Percentiles rank a stretch among this genome's conserved stretches.
phyloP scores from a whole-genome alignment of 2,797 vertebrate species.

The Scyliorhinus canicula region DNA sequence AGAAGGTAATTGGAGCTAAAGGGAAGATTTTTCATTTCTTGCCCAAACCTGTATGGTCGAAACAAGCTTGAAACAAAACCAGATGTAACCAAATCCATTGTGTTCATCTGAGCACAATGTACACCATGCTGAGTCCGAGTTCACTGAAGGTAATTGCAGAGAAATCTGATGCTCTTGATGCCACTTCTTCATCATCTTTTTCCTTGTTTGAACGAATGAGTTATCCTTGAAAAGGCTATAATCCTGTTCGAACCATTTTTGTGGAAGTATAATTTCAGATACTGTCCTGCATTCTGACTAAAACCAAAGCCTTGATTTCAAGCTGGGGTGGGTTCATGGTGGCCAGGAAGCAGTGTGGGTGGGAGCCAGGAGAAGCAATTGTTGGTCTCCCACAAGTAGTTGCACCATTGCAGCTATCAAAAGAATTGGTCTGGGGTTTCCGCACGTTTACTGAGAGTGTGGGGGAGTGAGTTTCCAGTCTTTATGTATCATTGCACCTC shows the following conservation, averaged over 20 bases:
- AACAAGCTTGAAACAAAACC: neutral
- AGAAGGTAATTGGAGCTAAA: neutral
- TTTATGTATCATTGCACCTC: neutral
- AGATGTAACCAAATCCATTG: neutral
- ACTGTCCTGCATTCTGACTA: neutral
- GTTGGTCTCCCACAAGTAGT: neutral
- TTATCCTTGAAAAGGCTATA: neutral
- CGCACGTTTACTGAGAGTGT: neutral
- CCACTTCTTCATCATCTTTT: neutral
- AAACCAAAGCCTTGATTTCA: neutral
- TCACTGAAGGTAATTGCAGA: neutral
- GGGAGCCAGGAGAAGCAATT: neutral
- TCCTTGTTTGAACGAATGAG: neutral
- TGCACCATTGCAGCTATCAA: neutral
- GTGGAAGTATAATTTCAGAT: neutral
- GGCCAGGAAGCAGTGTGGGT: neutral
- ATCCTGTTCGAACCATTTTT: neutral
- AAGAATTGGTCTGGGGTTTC: neutral
- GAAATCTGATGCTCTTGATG: neutral
- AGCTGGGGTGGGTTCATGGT: neutral
- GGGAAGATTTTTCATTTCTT: neutral
- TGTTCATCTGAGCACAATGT: neutral
- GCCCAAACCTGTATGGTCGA: neutral
- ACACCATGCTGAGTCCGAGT: neutral
- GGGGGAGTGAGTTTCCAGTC: neutral